These are phyloP conservation scores for Drosophila miranda DNA, from an alignment of 1,140 invertebrate genomes.

Conservation along the genomic window DNA sequence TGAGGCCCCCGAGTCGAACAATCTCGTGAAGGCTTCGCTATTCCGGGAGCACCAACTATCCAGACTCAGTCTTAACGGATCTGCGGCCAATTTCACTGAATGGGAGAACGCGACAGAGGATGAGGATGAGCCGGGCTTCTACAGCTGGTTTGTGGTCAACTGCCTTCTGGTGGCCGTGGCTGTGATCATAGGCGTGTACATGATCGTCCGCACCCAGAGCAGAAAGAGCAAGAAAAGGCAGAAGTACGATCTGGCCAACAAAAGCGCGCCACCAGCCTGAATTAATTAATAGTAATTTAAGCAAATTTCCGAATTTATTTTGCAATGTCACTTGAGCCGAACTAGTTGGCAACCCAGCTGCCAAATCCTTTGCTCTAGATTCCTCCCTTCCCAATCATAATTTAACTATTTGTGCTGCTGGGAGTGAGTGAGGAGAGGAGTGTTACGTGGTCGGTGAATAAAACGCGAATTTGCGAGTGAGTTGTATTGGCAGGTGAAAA, in stretches of 20 bases:
- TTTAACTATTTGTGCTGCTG: background rate
- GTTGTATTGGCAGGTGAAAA: too few relatives aligned
- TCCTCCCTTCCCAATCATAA: background rate
- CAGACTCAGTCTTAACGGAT: slow-evolving; percentile 25
- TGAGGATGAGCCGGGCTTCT: slow-evolving; percentile 37
- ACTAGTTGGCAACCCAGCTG: slow-evolving; percentile 27
- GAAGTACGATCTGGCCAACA: slow-evolving; percentile 61
- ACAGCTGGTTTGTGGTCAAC: slow-evolving; percentile 69
- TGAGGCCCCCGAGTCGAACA: slow-evolving; percentile 62
- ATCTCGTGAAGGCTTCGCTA: slow-evolving; percentile 58
- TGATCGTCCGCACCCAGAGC: slow-evolving; percentile 54
- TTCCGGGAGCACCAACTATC: slow-evolving; percentile 35
- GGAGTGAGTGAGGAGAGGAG: too few relatives aligned
- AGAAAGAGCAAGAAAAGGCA: slow-evolving; percentile 50
- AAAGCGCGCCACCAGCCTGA: slow-evolving; percentile 30
- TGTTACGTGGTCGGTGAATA: background rate
- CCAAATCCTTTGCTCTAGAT: slow-evolving; percentile 13
- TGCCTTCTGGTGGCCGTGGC: slow-evolving; percentile 57
- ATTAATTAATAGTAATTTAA: slow-evolving; percentile 1
- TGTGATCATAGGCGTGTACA: slow-evolving; percentile 44
- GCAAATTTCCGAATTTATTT: slow-evolving; percentile 6
- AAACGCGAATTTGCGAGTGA: too few relatives aligned
- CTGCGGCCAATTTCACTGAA: slow-evolving; percentile 37
- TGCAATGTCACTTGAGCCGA: slow-evolving; percentile 17
- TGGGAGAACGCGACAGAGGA: slow-evolving; percentile 45